phyloP scores from a whole-genome alignment of 2,797 vertebrate species.

The Microcaecilia unicolor region DNA sequence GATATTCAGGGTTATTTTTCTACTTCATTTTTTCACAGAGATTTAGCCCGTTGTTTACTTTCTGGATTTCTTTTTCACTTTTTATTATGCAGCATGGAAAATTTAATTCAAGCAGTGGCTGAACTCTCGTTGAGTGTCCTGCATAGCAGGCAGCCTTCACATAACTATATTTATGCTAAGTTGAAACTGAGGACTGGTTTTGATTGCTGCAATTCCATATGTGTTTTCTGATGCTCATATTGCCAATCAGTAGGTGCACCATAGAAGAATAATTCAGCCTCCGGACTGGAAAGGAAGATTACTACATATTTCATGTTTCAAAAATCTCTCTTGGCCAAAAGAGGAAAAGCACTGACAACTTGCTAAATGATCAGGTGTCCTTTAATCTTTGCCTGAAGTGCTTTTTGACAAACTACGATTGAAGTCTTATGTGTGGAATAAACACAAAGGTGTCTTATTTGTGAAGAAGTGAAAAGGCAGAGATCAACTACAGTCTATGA shows the following conservation, averaged over 20 bases:
- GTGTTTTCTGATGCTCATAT: background rate
- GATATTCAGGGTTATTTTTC: background rate
- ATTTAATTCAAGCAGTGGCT: background rate
- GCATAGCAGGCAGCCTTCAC: background rate
- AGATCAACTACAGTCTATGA: too few species aligned
- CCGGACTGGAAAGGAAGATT: too few species aligned
- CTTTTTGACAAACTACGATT: too few species aligned
- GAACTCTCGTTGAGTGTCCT: background rate
- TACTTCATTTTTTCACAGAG: background rate
- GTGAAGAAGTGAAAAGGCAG: too few species aligned
- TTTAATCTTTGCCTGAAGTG: background rate
- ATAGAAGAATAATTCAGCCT: background rate
- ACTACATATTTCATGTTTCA: background rate
- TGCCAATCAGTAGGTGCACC: background rate
- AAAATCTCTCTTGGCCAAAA: too few species aligned
- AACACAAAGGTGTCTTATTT: too few species aligned
- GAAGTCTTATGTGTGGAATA: too few species aligned
- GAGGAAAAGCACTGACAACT: background rate
- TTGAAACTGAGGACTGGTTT: background rate
- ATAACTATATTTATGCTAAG: background rate
- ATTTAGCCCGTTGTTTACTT: background rate
- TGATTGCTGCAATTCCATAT: background rate
- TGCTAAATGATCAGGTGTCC: background rate
- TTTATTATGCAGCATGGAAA: background rate
- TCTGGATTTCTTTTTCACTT: background rate